phyloP scores from a whole-genome alignment of 2,113 vertebrate species.

The Chlorodrepanis virens region DNA sequence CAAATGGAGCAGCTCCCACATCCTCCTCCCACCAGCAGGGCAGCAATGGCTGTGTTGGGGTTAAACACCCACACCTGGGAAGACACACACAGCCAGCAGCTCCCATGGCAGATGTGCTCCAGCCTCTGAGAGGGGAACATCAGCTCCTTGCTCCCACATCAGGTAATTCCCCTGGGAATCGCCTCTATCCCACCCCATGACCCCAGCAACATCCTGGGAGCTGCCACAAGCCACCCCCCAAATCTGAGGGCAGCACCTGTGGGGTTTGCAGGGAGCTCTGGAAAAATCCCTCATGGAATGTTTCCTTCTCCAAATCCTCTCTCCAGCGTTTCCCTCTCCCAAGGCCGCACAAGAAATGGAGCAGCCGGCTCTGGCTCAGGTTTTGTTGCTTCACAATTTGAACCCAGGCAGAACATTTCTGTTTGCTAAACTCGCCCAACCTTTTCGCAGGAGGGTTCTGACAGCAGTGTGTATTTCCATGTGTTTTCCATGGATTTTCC shows the following conservation, averaged over 20 bases:
- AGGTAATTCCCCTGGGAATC: not conserved
- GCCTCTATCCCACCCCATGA: fast-evolving
- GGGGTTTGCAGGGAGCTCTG: not conserved
- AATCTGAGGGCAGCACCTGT: fast-evolving
- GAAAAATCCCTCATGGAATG: not conserved
- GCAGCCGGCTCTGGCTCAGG: not conserved
- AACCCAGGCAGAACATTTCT: not conserved
- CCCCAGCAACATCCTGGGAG: fast-evolving
- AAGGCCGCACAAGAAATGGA: not conserved
- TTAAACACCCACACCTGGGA: not conserved
- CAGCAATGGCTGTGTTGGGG: not conserved
- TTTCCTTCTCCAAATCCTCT: not conserved
- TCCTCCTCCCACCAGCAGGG: not conserved
- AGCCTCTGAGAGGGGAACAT: not conserved
- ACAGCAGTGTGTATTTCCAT: not conserved
- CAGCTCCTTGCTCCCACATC: not conserved
- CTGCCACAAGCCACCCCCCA: not conserved
- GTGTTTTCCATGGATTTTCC: not conserved
- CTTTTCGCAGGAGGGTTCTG: not conserved
- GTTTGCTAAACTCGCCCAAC: not conserved
- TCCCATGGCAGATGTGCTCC: not conserved
- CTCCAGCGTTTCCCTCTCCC: not conserved
- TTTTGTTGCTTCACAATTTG: not conserved
- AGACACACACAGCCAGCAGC: not conserved
- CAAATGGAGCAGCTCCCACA: fast-evolving